phyloP scores from a whole-genome alignment of 2,113 vertebrate species.

The Scartelaos histophorus region DNA sequence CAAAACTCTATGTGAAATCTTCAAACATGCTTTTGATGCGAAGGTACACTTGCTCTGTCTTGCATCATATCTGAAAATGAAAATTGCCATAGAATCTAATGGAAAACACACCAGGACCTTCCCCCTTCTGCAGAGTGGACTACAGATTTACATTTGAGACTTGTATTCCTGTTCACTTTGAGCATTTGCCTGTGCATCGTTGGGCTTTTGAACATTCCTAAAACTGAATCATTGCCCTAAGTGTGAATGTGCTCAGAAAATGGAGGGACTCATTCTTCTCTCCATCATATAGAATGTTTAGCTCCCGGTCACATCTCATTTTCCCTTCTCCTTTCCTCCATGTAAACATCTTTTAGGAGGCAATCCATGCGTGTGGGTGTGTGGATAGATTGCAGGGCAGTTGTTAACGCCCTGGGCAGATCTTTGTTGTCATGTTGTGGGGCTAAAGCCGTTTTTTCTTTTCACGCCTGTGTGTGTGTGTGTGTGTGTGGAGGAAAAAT shows the following conservation, averaged over 20 bases:
- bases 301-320: constrained; percentile 44
- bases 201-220: constrained; percentile 28
- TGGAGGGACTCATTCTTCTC: constrained; percentile 21
- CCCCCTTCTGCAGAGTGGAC: constrained; percentile 23
- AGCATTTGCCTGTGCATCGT: constrained; percentile 35
- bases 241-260: constrained; percentile 43
- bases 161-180: constrained; percentile 29
- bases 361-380: constrained; percentile 47
- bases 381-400: constrained; percentile 44
- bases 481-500: background rate
- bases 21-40: constrained; percentile 97
- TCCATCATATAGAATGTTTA: constrained; percentile 47
- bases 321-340: constrained; percentile 35
- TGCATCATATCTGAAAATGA: constrained; percentile 44
- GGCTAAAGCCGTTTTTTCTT: constrained; percentile 50
- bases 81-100: constrained; percentile 11
- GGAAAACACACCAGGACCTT: constrained; percentile 19
- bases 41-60: constrained; percentile 82
- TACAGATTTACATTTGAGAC: constrained; percentile 46
- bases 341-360: constrained; percentile 63
- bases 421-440: constrained; percentile 23
- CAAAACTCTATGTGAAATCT: constrained; percentile 97
- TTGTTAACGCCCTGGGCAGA: constrained; percentile 42
- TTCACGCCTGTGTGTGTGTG: constrained; percentile 39
- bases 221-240: constrained; percentile 40